Evolutionary conservation across 2,888 invertebrate species (phyloP).

Genomic region (Lepidonotus clava): DNA sequence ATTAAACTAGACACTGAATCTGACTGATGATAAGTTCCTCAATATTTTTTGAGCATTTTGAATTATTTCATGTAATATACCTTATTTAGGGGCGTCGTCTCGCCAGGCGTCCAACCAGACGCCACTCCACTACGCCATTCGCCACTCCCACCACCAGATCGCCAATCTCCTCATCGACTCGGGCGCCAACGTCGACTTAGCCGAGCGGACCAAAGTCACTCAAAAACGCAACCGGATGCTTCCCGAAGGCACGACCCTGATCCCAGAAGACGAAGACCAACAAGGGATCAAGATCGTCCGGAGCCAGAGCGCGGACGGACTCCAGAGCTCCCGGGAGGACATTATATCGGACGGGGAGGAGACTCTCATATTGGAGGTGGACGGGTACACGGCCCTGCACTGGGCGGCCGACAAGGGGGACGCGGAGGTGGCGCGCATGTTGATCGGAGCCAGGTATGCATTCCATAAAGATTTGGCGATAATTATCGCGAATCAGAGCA

Average conservation of each 20-base stretch:
- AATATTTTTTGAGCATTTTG: too few species aligned
- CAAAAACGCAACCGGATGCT: background rate
- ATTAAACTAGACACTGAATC: too few species aligned
- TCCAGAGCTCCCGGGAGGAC: background rate
- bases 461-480: too few species aligned
- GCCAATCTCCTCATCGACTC: conserved; percentile 58
- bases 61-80: too few species aligned
- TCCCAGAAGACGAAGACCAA: background rate
- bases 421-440: conserved; percentile 5
- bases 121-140: conserved; percentile 63
- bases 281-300: background rate
- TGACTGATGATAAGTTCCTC: too few species aligned
- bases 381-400: conserved; percentile 53
- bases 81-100: conserved; percentile 61
- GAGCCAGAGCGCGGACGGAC: background rate
- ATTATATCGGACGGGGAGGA: background rate
- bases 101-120: conserved; percentile 62
- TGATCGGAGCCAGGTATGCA: background rate
- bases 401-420: conserved; percentile 57
- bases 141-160: conserved; percentile 60
- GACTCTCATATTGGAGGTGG: background rate
- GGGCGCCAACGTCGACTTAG: conserved; percentile 61
- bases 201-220: conserved; percentile 55
- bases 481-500: too few species aligned
- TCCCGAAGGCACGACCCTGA: background rate